phyloP scores from a whole-genome alignment of 2,113 vertebrate species.

The Microcebus tavaratra region DNA sequence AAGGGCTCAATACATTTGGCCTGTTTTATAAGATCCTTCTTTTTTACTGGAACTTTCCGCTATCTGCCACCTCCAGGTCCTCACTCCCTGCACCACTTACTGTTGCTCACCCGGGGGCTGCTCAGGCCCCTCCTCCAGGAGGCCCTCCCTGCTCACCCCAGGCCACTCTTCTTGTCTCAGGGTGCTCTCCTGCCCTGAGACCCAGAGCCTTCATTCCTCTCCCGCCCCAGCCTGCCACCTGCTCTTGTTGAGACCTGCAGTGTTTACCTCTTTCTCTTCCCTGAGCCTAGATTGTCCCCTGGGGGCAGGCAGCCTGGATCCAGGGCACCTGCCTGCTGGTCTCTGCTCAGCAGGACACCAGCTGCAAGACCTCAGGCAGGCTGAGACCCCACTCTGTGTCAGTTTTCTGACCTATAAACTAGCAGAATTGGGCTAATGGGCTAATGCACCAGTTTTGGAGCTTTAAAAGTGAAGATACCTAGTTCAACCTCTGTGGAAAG shows the following conservation, averaged over 20 bases:
- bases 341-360: neutral
- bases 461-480: neutral
- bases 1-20: neutral
- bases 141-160: neutral
- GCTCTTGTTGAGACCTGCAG: neutral
- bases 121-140: neutral
- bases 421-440: neutral
- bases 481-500: too few species aligned
- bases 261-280: neutral
- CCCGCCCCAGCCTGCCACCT: neutral
- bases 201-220: neutral
- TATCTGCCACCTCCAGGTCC: neutral
- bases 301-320: neutral
- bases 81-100: neutral
- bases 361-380: neutral
- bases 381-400: neutral
- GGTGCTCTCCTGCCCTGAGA: neutral
- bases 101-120: neutral
- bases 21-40: neutral
- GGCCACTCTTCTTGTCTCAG: neutral
- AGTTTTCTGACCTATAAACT: neutral
- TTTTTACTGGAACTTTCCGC: neutral
- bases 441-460: neutral
- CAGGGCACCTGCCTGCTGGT: neutral
- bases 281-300: neutral